Base-by-base conservation (phyloP, 2,888 invertebrate genomes). In the Rhaphigaster nebulosa region DNA sequence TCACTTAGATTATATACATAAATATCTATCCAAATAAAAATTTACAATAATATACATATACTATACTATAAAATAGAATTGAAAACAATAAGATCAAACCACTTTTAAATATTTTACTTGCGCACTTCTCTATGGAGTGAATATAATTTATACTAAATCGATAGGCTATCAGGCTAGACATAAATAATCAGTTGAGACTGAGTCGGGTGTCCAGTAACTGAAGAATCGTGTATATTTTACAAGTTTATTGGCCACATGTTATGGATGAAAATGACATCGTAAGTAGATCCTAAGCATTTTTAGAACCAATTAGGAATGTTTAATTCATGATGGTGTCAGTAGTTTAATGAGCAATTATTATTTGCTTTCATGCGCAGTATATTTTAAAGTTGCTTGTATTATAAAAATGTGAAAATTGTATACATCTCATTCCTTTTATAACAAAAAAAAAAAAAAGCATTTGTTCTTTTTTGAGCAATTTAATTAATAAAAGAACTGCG, bases 131-230 rank as follows among this genome's bases (percentile, higher is more conserved):
- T 50, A 50, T 50, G 2, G 84, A 84, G 84, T 84, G 84, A 84
- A 84, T 45, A 84, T 84, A 45, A 84, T 84, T 84, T 84, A 84
- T 26, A 84, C 26, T 84, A n/a, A 84, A 84, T 84, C 84, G 84
- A 84, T 84, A 45, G 38, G 45, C 84, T 84, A 84, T 84, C 84
- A 84, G 84, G 5, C 45, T n/a, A 50, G 84, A 84, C 84, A 45
- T 84, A 50, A 84, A 84, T 84, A 84, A 84, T 84, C 45, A 84
- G 84, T 84, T n/a, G 23, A 45, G 12, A 45, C 45, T 45, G 13
- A n/a, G 84, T 84, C n/a, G n/a, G n/a, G 84, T 45, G n/a, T 45
- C 84, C 84, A 41, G 84, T n/a, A 84, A n/a, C 84, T 45, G 2
- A 45, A 26, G n/a, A 45, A 84, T 45, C 50, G 5, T 50, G 13